Evolutionary conservation across 2,797 vertebrate genomes (phyloP), one percentile per base, ranked within the genome.

Genomic region (Siniperca obscura): DNA sequence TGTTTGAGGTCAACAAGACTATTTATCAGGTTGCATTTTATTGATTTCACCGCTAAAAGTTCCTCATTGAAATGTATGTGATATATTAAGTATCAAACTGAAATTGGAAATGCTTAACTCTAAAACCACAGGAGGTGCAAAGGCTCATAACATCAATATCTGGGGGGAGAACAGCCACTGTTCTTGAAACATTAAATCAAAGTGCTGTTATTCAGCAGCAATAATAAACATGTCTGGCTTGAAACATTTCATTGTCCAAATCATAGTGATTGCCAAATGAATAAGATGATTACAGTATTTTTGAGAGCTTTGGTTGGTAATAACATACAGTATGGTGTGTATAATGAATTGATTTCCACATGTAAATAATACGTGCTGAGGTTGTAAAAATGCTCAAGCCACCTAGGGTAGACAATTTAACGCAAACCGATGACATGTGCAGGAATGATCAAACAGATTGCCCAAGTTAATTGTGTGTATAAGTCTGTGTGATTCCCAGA

Each of bases 191-290:
- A 72, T 64, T 67, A 21, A 76, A 85, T 81, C 59, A 74, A 73
- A 68, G 69, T 44, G 50, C 16, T 67, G 30, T 67, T 69, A 74
- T 76, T 71, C 55, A 64, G 70, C 56, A 85, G 65, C n/a, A 70
- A 78, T 68, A 68, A 85, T 59, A 78, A 76, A 61, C 10, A 57
- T 38, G 30, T 70, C 25, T 76, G 52, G 48, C 50, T 66, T 34
- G n/a, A 81, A 77, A 59, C 27, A 60, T 79, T 78, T 78, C 13
- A 81, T 71, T 79, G 59, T 76, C 38, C 59, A 86, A 89, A 82
- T 73, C 42, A 48, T 36, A 78, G n/a, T 46, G n/a, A 79, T 7
- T 57, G 40, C n/a, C 55, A 46, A 66, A 34, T 87, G 14, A 82
- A 81, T 65, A 76, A 34, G 7, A 76, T 62, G 34, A 87, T 85